Base-by-base conservation (phyloP, 2,888 invertebrate genomes). In the Sarcophaga rosellei region DNA sequence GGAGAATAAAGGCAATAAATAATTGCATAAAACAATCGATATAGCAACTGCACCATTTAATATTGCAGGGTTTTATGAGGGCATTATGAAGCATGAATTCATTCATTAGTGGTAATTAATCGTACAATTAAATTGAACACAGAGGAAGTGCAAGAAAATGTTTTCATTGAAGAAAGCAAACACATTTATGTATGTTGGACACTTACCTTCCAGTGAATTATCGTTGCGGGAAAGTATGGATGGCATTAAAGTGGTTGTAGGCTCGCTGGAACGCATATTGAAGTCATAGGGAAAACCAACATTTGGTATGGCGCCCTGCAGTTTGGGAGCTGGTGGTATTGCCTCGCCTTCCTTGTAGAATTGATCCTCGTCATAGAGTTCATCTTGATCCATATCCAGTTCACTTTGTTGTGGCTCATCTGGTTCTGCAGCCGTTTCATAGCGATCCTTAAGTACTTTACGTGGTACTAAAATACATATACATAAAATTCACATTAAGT, bases 391-490 rank as follows among this genome's bases (percentile, higher is more conserved):
- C 87, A 94, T 92, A 84, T 94, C 94, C 35, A 93, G 90, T 84
- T 94, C 94, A 47, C 92, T 92, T 88, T 93, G 95, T 89, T 95
- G 94, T 87, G 95, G 95, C 92, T 97, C 97, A 92, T 97, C 97
- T 88, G 95, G 94, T 92, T 97, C 97, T 70, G 96, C 95, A 45
- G 95, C 95, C 86, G 96, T 96, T 91, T 97, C 96, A 93, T 96
- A 97, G 89, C 96, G 95, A 93, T 97, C 97, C 91, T 96, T 96
- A 86, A 97, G 94, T 77, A 98, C 97, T 91, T 96, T 96, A 88
- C 97, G 94, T 4, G 97, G 97, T 88, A 97, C 97, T 97, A 94
- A 2, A 92, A 93, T 63, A n/a, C n/a, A n/a, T n/a, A 8, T 66
- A 45, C 57, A 57, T 62, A 61, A 73, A 15, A 84, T 8, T n/a